Conservation (phyloP, 2,113 vertebrate genomes). For the Capreolus pygargus region DNA sequence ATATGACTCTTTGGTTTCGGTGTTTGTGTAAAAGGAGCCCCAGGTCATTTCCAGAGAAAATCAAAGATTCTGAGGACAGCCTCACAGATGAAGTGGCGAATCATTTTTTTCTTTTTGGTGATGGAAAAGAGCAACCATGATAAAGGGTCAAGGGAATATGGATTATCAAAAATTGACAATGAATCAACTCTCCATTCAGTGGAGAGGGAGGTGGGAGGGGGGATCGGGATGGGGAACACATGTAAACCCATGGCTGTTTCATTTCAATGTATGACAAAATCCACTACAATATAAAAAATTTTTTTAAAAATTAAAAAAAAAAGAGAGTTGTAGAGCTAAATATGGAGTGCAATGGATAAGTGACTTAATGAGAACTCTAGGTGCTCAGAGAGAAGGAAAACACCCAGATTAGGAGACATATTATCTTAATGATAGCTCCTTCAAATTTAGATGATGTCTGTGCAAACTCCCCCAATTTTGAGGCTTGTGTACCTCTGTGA, state of each 20-base stretch:
- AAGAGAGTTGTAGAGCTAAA: neutral
- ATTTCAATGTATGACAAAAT: too few species aligned
- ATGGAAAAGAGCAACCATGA: neutral
- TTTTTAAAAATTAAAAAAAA: too few species aligned
- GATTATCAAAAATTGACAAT: slow-evolving; percentile 6
- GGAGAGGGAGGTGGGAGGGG: too few species aligned
- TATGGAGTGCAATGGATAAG: neutral
- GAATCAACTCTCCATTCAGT: neutral
- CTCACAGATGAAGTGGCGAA: neutral
- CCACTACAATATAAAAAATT: too few species aligned
- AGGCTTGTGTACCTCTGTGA: neutral
- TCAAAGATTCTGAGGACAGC: slow-evolving; percentile 8
- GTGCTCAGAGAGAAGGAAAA: neutral
- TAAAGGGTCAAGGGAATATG: neutral
- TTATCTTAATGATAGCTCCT: neutral
- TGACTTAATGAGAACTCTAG: neutral
- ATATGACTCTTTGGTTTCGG: slow-evolving; percentile 65
- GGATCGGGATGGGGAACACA: too few species aligned
- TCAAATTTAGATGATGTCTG: neutral
- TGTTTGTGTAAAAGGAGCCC: slow-evolving; percentile 56
- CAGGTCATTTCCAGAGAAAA: slow-evolving; percentile 55
- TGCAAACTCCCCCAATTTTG: neutral
- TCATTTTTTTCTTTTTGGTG: neutral
- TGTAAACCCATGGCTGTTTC: too few species aligned
- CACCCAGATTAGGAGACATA: neutral